These are phyloP conservation scores for Drosophila limbata DNA, from an alignment of 2,888 invertebrate species.

Conservation along the genomic window DNA sequence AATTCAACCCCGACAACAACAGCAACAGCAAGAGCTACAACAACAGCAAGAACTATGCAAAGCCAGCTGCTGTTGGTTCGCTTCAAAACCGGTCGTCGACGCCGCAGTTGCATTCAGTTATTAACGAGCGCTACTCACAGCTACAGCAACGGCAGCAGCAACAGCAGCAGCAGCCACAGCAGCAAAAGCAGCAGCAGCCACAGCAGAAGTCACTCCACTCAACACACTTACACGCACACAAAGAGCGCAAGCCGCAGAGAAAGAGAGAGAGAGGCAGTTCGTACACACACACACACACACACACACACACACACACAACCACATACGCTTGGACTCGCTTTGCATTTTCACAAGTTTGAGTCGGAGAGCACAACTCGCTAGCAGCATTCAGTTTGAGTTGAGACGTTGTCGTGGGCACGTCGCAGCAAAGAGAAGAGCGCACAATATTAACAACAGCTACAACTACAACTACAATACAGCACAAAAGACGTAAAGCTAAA, in stretches of 20 bases:
- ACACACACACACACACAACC: constrained; percentile 11
- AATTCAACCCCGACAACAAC: constrained; percentile 72
- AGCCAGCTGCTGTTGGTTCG: constrained; percentile 64
- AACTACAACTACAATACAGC: constrained; percentile 20
- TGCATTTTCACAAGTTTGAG: constrained; percentile 80
- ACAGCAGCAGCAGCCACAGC: constrained; percentile 47
- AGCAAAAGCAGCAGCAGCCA: constrained; percentile 57
- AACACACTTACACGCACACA: constrained; percentile 35
- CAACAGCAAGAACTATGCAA: constrained; percentile 29
- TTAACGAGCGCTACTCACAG: constrained; percentile 83
- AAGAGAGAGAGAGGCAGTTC: constrained; percentile 15
- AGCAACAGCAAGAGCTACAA: constrained; percentile 20
- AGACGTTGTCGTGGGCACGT: constrained; percentile 81
- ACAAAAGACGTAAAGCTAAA: constrained; percentile 57
- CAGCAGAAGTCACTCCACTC: constrained; percentile 80
- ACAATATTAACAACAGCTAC: constrained; percentile 17
- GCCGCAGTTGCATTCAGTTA: constrained; percentile 83
- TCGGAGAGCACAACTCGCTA: constrained; percentile 72
- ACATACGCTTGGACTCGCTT: constrained; percentile 29
- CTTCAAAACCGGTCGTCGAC: constrained; percentile 83
- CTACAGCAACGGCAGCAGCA: constrained; percentile 66
- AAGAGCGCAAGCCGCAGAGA: constrained; percentile 22
- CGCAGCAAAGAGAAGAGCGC: constrained; percentile 63
- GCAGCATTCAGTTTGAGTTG: constrained; percentile 80
- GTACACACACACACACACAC: constrained; percentile 1